Base-by-base conservation (phyloP, 2,797 vertebrate species). In the Distichodus sexfasciatus region DNA sequence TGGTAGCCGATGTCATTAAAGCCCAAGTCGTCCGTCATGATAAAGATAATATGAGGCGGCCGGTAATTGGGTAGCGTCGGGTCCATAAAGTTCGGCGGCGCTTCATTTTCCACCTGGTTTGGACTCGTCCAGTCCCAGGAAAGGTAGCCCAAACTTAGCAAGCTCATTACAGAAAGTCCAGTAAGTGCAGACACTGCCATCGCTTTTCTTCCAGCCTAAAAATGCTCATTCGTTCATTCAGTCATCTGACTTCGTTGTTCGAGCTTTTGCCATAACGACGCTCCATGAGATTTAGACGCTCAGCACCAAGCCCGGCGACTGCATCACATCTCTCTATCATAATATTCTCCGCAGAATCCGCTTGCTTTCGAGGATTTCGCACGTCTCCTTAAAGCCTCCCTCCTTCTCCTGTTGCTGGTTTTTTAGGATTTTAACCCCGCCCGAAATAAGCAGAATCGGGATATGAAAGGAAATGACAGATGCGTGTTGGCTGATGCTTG, bases 1-100 rank as follows among this genome's bases (percentile, higher is more conserved):
- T 99, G 97, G 55, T 99, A 99, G 26, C 97, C 97, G 0, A 99
- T 87, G 35, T 99, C 97, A 0, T 98, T 97, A 80, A 94, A 99
- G 19, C 97, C 97, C 82, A 98, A 96, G 80, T 99, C 97, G 35
- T 99, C 97, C 0, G 96, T 98, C 82, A 99, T 92, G 67, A 99
- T 96, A 83, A 99, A 99, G 75, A 99, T 86, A 55, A 99, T 94
- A 84, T 99, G 97, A 19, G 97, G 97, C 17, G 91, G 94, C 38
- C 80, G 83, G 29, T 81, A 6, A 6, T 81, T 82, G 4, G 88
- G 35, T 3, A 80, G 50, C 15, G 83, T 70, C n/a, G n/a, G n/a
- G n/a, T n/a, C n/a, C n/a, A n/a, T n/a, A n/a, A n/a, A n/a, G n/a
- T n/a, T n/a, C 3, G 75, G 51, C 0, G 29, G 82, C 0, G 91